phyloP scores from a whole-genome alignment of 2,888 invertebrate species.

The Chorisops tibialis region DNA sequence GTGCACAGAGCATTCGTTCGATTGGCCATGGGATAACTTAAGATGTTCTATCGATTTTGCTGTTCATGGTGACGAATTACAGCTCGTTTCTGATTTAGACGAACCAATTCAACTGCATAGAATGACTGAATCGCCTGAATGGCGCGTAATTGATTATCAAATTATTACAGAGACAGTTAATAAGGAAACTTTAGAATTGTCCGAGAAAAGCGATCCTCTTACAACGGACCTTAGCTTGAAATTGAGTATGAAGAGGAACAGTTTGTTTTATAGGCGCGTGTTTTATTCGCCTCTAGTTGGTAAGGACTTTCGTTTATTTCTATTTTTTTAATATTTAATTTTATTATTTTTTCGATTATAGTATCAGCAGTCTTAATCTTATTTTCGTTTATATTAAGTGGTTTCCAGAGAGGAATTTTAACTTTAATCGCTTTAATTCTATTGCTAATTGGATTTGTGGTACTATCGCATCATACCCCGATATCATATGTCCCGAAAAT shows the following conservation, averaged over 20 bases:
- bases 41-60: constrained; percentile 35
- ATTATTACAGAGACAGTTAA: constrained; percentile 6
- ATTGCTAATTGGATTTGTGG: constrained; percentile 43
- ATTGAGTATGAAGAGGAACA: constrained; percentile 43
- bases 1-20: constrained; percentile 42
- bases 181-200: not conserved
- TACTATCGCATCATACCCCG: constrained; percentile 44
- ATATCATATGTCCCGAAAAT: constrained; percentile 44
- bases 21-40: constrained; percentile 48
- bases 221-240: constrained; percentile 36
- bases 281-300: constrained; percentile 45
- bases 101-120: not conserved
- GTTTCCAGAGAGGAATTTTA: constrained; percentile 43
- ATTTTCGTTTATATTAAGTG: constrained; percentile 44
- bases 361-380: constrained; percentile 40
- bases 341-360: not conserved
- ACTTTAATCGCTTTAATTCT: constrained; percentile 43
- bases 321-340: too few species aligned
- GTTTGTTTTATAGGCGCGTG: constrained; percentile 42
- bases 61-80: not conserved
- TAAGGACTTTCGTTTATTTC: constrained; percentile 32
- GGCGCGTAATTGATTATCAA: constrained; percentile 14
- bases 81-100: not conserved
- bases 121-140: constrained; percentile 19
- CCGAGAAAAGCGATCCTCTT: constrained; percentile 40